phyloP scores from a whole-genome alignment of 2,113 vertebrate species.

The Phaethornis superciliosus region DNA sequence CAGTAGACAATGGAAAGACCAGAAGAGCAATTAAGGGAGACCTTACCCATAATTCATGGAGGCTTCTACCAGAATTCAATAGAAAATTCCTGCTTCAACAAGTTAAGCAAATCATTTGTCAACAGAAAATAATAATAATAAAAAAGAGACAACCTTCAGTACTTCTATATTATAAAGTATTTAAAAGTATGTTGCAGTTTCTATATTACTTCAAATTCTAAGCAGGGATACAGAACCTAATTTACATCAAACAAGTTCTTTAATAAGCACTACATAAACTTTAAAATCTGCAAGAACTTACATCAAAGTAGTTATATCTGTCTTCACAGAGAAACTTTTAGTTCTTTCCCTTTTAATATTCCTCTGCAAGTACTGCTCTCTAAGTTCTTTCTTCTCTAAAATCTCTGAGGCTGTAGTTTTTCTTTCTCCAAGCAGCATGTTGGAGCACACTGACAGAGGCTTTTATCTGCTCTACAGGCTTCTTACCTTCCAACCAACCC shows the following conservation, averaged over 20 bases:
- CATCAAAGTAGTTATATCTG: background rate
- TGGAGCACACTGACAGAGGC: background rate
- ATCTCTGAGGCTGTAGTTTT: background rate
- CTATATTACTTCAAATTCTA: background rate
- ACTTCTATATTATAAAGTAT: background rate
- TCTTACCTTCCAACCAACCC: background rate
- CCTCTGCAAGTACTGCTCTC: background rate
- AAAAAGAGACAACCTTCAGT: background rate
- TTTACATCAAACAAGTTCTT: background rate
- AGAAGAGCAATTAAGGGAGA: slow-evolving; percentile 24
- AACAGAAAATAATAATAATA: background rate
- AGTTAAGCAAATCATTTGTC: background rate
- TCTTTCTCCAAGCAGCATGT: background rate
- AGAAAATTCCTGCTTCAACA: background rate
- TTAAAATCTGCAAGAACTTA: background rate
- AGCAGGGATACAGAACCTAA: background rate
- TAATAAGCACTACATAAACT: background rate
- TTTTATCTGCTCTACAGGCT: background rate
- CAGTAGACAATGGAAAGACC: slow-evolving; percentile 2
- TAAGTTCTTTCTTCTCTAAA: background rate
- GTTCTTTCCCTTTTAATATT: background rate
- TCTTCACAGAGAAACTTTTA: background rate
- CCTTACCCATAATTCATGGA: slow-evolving; percentile 1
- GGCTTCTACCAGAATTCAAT: background rate
- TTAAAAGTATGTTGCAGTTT: background rate